These are phyloP conservation scores for Castor canadensis DNA, from an alignment of 2,113 vertebrate genomes.

Conservation along the genomic window DNA sequence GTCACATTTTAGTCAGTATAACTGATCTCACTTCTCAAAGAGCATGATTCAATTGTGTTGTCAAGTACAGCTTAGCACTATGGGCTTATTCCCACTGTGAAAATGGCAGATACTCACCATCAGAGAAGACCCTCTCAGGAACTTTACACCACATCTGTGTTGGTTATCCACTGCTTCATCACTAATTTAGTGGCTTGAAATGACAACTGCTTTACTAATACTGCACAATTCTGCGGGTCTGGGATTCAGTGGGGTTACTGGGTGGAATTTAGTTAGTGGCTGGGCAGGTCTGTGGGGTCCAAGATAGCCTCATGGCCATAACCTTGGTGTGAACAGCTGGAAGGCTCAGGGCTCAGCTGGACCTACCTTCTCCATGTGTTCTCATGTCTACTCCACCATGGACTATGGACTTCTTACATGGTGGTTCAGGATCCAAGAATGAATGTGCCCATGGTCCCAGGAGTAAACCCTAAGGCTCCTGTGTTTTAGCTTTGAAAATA, in stretches of 20 bases:
- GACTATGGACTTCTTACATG: neutral
- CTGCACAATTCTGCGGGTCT: neutral
- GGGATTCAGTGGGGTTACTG: neutral
- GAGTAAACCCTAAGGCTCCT: neutral
- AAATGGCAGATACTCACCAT: neutral
- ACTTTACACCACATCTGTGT: neutral
- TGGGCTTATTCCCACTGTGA: neutral
- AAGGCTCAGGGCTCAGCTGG: neutral
- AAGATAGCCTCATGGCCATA: neutral
- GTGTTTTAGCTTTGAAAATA: neutral
- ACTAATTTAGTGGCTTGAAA: neutral
- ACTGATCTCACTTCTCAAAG: conserved; percentile 42
- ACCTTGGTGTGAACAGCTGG: neutral
- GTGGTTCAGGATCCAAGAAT: neutral
- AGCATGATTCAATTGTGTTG: neutral
- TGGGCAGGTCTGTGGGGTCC: neutral
- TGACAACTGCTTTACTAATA: neutral
- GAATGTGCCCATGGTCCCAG: neutral
- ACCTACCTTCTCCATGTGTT: neutral
- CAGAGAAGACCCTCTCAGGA: neutral
- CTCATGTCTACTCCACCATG: neutral
- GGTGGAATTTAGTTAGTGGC: neutral
- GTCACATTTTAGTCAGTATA: conserved; percentile 6
- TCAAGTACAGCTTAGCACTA: neutral
- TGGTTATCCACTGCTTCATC: neutral